Evolutionary conservation across 2,113 vertebrate species (phyloP), one percentile per base, ranked within the genome.

Genomic region (Oncorhynchus kisutch): DNA sequence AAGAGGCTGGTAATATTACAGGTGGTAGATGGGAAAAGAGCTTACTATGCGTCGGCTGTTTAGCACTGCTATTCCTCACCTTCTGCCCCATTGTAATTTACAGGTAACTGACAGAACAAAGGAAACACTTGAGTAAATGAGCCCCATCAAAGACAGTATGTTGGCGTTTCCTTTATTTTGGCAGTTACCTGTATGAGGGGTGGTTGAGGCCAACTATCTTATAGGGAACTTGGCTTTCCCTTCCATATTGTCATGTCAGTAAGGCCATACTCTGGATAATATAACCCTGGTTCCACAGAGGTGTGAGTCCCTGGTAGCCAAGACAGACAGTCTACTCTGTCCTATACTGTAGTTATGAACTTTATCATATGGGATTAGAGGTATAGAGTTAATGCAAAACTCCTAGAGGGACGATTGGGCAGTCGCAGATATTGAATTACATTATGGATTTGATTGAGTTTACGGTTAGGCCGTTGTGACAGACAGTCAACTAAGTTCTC

Each of bases 21-120:
- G 75, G 84, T 85, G 84, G 77, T 81, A 71, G 27, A 78, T 75
- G 64, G 54, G 71, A 74, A 71, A n/a, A 73, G 62, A 64, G 74
- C 14, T 11, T 71, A 48, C 75, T 80, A 73, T 31, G 66, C 7
- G 9, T 85, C 81, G 82, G 83, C 83, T 81, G 76, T 81, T 86
- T 29, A 65, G 68, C 65, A 2, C 3, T 39, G 24, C 39, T 74
- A 34, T 80, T 72, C 49, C 25, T 64, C 71, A 74, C 71, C 71
- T 60, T 64, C 49, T 51, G 70, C 39, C 49, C 66, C 74, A 80
- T 72, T 81, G 9, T 25, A 64, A 64, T 64, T 9, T 64, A 45
- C 39, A 45, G 39, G 39, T 45, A 45, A 45, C 9, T 45, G 39
- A 9, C 39, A 45, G 11, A 45, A 45, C 2, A 11, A 45, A 45